A percentile compares a stretch with the other conserved stretches of the same genome.
Evolutionary conservation across 2,113 vertebrate species (phyloP).

Genomic region (Phycodurus eques): DNA sequence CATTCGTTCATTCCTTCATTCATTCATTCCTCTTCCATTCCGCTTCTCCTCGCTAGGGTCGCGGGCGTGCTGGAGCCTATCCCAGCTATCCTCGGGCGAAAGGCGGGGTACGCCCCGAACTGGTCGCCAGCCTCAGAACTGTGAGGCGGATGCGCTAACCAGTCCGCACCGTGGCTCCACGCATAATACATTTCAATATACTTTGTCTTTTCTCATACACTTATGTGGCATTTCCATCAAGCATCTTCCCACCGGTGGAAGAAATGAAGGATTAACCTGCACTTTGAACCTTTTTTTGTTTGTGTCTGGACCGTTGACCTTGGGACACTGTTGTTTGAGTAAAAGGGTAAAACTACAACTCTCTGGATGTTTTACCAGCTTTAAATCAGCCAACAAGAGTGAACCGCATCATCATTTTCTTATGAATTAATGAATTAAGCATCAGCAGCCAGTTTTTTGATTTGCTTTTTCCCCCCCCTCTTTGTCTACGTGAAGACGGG

Average conservation of each 20-base stretch:
- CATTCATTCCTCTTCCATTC: too few species aligned
- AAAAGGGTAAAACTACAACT: conserved; percentile 59
- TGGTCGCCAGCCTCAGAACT: too few species aligned
- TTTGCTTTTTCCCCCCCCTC: neutral
- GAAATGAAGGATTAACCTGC: conserved; percentile 46
- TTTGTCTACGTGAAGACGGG: conserved; percentile 11
- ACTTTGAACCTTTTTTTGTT: conserved; percentile 69
- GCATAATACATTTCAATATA: too few species aligned
- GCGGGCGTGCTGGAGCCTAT: too few species aligned
- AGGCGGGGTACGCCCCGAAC: too few species aligned
- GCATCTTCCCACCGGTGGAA: conserved; percentile 44
- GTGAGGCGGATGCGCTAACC: too few species aligned
- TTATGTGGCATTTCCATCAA: conserved; percentile 40
- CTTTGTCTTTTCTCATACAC: too few species aligned
- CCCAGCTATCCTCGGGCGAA: too few species aligned
- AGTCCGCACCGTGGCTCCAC: too few species aligned
- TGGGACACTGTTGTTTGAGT: conserved; percentile 51
- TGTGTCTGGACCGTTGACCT: conserved; percentile 47
- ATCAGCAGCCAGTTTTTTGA: conserved; percentile 9
- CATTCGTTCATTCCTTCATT: too few species aligned
- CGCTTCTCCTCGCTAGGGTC: too few species aligned
- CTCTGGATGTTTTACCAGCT: conserved; percentile 42
- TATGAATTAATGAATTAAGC: conserved; percentile 30
- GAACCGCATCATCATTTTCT: conserved; percentile 1
- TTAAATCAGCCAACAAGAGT: conserved; percentile 14